Evolutionary conservation across 2,113 vertebrate genomes (phyloP).

Genomic region (Hylia prasina): DNA sequence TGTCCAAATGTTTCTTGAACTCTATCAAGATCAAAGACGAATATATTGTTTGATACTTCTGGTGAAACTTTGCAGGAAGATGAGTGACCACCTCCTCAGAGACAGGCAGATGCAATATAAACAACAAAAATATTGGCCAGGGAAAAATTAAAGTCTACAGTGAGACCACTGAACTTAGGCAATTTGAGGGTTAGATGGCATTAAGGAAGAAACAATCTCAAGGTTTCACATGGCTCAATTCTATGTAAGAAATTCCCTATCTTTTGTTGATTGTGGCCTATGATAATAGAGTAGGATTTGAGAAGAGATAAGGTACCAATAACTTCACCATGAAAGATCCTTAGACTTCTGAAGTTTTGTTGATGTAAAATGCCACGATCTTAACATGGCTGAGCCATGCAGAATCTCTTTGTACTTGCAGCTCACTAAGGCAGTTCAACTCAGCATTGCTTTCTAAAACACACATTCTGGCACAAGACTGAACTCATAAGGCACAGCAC

Average conservation of each 20-base stretch:
- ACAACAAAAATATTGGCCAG: neutral
- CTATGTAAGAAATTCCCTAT: neutral
- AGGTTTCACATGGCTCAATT: neutral
- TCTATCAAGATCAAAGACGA: neutral
- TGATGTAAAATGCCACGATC: fast-evolving
- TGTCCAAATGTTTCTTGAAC: neutral
- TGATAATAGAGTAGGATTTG: neutral
- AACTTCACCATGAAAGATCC: neutral
- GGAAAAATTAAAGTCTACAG: neutral
- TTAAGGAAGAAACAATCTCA: neutral
- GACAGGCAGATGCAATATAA: neutral
- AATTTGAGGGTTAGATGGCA: neutral
- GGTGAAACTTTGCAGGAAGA: neutral
- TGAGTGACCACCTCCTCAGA: neutral
- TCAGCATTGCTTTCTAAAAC: neutral
- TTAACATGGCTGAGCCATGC: neutral
- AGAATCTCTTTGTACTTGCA: neutral
- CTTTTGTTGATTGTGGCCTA: neutral
- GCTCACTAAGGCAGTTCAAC: neutral
- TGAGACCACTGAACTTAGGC: neutral
- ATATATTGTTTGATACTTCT: neutral
- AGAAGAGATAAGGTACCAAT: neutral
- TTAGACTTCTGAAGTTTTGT: neutral
- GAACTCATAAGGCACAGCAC: neutral
- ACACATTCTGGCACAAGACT: neutral